Base-by-base conservation (phyloP, 2,113 vertebrate genomes). In the Cyanoramphus novaezelandiae region DNA sequence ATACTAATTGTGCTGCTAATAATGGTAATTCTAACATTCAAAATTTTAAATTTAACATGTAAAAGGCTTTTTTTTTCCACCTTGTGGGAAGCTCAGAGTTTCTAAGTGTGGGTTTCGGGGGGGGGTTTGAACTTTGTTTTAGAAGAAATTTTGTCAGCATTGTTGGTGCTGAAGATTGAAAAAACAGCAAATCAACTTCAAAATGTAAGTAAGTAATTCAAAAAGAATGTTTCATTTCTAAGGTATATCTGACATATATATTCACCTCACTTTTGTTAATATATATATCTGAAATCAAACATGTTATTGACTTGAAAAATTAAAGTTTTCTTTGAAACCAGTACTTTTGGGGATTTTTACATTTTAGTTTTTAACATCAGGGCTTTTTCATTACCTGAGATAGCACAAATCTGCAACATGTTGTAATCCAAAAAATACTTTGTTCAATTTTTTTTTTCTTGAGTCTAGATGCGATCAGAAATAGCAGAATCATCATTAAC, bases 391-490 rank as follows among this genome's bases (percentile, higher is more conserved):
- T 82, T 82, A 37, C 4, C 37, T 62, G 62, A 43, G 20, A 64
- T 15, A 74, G 4, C 24, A 74, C 3, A 88, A 69, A 69, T 69
- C 16, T 62, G 16, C 31, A 75, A 60, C 13, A 29, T 27, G 8
- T 2, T 33, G 70, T 60, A 68, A 57, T 44, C 7, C 2, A 23
- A 79, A 68, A 82, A 44, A 13, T 7, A 33, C 4, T 49, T 31
- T 17, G 3, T 77, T 46, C 0, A 1, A 0, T 43, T 20, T 4
- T 31, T 64, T 75, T 57, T 65, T 31, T 3, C 16, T 8, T 80
- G 20, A 86, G 43, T 62, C 3, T 43, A 43, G 7, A 4, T 24
- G 13, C 21, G 67, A 85, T 37, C 6, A 44, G 6, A 18, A 74
- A 28, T 9, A 50, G 13, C 20, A 70, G 35, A 86, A 78, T 75